Percentiles rank a stretch among this genome's conserved stretches.
Conservation (phyloP, 2,888 invertebrate species). For the Panzeria rudis region DNA sequence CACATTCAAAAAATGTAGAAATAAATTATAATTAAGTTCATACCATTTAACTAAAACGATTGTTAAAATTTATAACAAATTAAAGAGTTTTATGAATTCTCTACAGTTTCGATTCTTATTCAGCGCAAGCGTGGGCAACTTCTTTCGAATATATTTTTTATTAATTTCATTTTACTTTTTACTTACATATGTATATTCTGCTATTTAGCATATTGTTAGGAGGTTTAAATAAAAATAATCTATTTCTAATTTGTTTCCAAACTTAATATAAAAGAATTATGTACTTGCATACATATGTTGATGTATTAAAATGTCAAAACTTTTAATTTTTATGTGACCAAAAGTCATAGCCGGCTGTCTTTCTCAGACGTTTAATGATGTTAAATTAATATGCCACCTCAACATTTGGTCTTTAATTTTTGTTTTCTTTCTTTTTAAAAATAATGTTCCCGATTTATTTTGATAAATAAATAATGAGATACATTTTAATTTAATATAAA, state of each 20-base stretch:
- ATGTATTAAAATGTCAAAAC: not conserved
- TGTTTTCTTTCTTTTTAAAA: not conserved
- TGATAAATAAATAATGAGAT: too few relatives aligned
- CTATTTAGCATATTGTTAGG: constrained; percentile 4
- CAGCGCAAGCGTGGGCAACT: too few relatives aligned
- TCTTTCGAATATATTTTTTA: not conserved
- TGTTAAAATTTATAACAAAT: not conserved
- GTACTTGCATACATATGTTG: not conserved
- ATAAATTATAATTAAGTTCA: not conserved
- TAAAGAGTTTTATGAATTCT: not conserved
- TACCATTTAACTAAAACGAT: not conserved
- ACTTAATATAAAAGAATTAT: constrained; percentile 1
- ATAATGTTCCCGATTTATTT: constrained; percentile 3
- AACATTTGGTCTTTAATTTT: constrained; percentile 16
- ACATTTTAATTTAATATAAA: too few relatives aligned
- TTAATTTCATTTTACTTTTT: not conserved
- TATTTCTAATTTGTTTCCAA: not conserved
- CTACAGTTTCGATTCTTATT: too few relatives aligned
- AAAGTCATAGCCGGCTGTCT: not conserved
- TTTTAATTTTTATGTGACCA: not conserved
- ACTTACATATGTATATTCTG: not conserved
- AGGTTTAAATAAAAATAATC: constrained; percentile 24
- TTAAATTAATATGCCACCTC: constrained; percentile 18
- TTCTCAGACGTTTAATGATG: not conserved
- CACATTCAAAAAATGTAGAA: not conserved